A percentile compares a stretch with the other conserved stretches of the same genome.
Conservation (phyloP, 2,797 vertebrate genomes). For the Neoniphon sammara region DNA sequence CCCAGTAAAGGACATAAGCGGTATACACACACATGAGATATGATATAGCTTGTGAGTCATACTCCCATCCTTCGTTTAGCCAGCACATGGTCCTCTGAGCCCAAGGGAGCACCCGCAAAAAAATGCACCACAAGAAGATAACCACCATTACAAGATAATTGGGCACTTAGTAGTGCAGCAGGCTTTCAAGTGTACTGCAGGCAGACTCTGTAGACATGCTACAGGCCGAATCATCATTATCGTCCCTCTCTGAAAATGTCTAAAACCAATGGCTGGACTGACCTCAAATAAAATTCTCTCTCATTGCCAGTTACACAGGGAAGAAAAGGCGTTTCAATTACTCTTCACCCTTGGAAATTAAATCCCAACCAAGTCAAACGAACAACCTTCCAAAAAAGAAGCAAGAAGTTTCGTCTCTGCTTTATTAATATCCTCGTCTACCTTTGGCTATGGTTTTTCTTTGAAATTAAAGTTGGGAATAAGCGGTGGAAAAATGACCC, state of each 20-base stretch:
- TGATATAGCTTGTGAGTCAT: constrained; percentile 10
- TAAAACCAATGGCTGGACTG: not conserved
- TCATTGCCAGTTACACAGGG: not conserved
- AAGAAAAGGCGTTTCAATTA: not conserved
- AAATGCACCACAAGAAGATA: constrained; percentile 46
- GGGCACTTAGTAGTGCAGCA: constrained; percentile 53
- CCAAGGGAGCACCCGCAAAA: constrained; percentile 5
- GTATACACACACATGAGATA: constrained; percentile 21
- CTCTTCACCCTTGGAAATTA: constrained; percentile 28
- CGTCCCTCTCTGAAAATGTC: constrained; percentile 18
- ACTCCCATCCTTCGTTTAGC: constrained; percentile 24
- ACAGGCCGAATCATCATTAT: constrained; percentile 47
- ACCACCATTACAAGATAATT: constrained; percentile 67
- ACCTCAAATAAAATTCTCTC: not conserved
- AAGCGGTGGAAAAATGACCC: constrained; percentile 60
- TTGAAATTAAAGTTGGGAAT: constrained; percentile 2
- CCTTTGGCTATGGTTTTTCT: constrained; percentile 38
- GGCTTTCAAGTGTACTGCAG: constrained; percentile 64
- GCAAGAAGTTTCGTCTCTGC: constrained; percentile 42
- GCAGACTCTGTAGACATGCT: constrained; percentile 46
- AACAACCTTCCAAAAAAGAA: constrained; percentile 54
- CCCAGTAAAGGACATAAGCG: not conserved
- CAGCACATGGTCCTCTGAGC: constrained; percentile 24
- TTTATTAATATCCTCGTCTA: constrained; percentile 58
- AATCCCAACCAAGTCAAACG: constrained; percentile 29